These are phyloP conservation scores for Cyrtonyx montezumae DNA, from an alignment of 2,113 vertebrate species.

Conservation along the genomic window DNA sequence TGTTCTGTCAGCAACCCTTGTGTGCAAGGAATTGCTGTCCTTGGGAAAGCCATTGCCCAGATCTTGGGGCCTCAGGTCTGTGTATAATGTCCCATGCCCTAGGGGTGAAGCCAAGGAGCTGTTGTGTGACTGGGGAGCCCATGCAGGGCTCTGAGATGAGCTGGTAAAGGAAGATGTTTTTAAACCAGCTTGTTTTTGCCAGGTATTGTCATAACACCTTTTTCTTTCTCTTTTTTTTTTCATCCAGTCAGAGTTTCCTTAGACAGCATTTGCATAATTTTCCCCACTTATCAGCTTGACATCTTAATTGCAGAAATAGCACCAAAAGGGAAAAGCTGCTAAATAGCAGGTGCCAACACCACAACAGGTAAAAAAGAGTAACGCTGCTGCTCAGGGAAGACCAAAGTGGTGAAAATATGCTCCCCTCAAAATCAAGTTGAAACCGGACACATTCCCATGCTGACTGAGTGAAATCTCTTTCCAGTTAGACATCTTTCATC, in stretches of 20 bases:
- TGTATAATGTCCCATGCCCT: background rate
- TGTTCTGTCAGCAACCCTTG: background rate
- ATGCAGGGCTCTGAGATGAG: background rate
- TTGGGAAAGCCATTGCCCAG: background rate
- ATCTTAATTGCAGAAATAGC: constrained; percentile 20
- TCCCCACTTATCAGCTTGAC: constrained; percentile 7
- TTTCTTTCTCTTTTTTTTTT: background rate
- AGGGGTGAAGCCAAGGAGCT: background rate
- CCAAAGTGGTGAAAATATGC: background rate
- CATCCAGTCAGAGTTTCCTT: background rate
- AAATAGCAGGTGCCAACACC: background rate
- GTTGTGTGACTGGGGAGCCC: background rate
- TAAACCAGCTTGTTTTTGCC: background rate
- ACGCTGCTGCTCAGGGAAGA: background rate
- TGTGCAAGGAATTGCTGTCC: background rate
- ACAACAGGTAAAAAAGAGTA: background rate
- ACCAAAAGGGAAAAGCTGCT: background rate
- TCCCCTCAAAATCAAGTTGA: background rate
- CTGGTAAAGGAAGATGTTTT: background rate
- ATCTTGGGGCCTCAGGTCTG: background rate
- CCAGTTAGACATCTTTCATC: background rate
- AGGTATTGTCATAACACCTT: background rate
- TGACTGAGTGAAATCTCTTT: background rate
- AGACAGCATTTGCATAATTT: background rate
- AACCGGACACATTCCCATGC: background rate